A percentile compares a stretch with the other conserved stretches of the same genome.
Evolutionary conservation across 2,888 invertebrate genomes (phyloP).

Genomic region (Dascillus cervinus): DNA sequence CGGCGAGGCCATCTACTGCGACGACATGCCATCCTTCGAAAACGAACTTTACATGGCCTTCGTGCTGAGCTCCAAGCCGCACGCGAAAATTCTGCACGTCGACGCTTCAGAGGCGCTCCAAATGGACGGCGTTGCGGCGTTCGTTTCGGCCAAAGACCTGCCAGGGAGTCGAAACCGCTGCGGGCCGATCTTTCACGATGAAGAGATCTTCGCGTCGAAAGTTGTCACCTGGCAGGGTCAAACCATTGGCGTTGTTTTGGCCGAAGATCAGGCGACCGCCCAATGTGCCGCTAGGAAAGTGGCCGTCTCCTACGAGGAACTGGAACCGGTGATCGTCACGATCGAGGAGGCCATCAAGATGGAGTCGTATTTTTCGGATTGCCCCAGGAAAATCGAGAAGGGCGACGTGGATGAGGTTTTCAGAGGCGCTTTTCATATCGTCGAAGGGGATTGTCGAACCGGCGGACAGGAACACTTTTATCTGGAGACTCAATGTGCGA

Average conservation of each 20-base stretch:
- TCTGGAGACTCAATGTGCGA: constrained; percentile 74
- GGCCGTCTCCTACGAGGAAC: constrained; percentile 72
- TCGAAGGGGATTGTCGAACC: constrained; percentile 71
- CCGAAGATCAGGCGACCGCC: constrained; percentile 68
- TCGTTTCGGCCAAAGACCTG: constrained; percentile 71
- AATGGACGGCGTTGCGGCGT: constrained; percentile 74
- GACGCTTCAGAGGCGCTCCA: constrained; percentile 67
- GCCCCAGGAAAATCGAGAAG: constrained; percentile 50
- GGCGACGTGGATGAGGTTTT: constrained; percentile 62
- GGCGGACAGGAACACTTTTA: constrained; percentile 97
- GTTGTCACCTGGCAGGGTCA: constrained; percentile 76
- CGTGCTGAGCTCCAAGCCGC: constrained; percentile 72
- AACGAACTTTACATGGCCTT: constrained; percentile 75
- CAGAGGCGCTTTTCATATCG: constrained; percentile 57
- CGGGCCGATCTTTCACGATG: constrained; percentile 72
- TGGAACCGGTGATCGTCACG: constrained; percentile 71
- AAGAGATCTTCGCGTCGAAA: constrained; percentile 73
- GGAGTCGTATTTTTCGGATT: constrained; percentile 59
- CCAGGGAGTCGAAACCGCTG: constrained; percentile 56
- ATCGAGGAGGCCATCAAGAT: constrained; percentile 82
- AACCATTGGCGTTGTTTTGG: constrained; percentile 73
- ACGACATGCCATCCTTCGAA: constrained; percentile 72
- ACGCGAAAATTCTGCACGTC: constrained; percentile 70
- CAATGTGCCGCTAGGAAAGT: constrained; percentile 78
- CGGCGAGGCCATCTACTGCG: constrained; percentile 87